Conservation (phyloP, 2,888 invertebrate genomes). For the Tiliacea aurago region DNA sequence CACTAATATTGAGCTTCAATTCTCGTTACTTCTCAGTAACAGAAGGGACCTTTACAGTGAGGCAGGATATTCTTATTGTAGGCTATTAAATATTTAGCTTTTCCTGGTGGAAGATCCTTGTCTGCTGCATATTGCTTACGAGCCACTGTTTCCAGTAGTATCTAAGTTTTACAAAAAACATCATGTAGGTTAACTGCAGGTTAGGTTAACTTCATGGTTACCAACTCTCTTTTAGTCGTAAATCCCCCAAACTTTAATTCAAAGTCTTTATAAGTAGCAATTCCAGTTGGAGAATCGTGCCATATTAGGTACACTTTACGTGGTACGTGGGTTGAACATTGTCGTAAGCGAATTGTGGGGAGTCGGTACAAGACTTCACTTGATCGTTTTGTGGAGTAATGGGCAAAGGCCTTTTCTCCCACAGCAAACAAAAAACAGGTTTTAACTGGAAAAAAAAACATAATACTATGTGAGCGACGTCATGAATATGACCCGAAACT, state of each 20-base stretch:
- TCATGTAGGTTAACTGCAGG: too few species aligned
- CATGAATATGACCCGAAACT: slow-evolving; percentile 39
- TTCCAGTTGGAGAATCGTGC: too few species aligned
- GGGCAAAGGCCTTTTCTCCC: background rate
- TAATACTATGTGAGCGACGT: slow-evolving; percentile 10
- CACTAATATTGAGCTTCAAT: background rate
- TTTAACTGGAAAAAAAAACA: background rate
- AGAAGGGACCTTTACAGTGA: background rate
- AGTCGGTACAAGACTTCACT: too few species aligned
- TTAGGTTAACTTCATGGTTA: background rate
- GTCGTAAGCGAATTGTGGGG: background rate
- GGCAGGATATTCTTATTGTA: background rate
- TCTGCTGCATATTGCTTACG: too few species aligned
- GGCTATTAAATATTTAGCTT: too few species aligned
- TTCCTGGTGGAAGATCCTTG: too few species aligned
- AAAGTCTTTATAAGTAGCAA: background rate
- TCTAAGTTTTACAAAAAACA: background rate
- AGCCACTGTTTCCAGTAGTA: background rate
- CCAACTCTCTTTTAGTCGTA: background rate
- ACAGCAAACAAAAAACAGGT: background rate
- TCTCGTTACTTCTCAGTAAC: too few species aligned
- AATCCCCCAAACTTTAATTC: background rate
- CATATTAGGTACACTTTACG: too few species aligned
- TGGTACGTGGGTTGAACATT: background rate
- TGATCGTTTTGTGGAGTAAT: background rate